phyloP scores from a whole-genome alignment of 2,113 vertebrate species.

The Oncorhynchus mykiss region DNA sequence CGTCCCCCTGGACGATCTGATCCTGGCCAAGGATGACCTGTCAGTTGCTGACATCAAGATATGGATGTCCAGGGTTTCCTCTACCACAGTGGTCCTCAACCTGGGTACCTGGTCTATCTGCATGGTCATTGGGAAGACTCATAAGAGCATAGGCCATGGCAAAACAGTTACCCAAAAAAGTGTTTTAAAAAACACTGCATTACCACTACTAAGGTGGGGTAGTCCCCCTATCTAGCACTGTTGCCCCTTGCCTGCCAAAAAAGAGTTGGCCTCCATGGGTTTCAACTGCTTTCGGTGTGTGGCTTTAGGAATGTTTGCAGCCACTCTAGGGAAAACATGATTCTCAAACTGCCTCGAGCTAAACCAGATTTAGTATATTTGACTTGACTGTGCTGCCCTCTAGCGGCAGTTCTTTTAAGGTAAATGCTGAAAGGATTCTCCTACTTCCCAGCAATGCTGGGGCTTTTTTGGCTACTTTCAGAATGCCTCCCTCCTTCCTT shows the following conservation, averaged over 20 bases:
- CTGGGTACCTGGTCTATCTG: not conserved
- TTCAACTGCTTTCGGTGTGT: too few species aligned
- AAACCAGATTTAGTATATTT: too few species aligned
- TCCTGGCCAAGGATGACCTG: constrained; percentile 96
- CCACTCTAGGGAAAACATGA: not conserved
- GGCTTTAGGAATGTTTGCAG: too few species aligned
- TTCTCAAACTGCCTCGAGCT: too few species aligned
- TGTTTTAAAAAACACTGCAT: not conserved
- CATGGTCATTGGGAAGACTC: too few species aligned
- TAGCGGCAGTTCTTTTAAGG: constrained; percentile 28
- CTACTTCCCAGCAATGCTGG: not conserved
- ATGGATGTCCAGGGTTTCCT: not conserved
- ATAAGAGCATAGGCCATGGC: too few species aligned
- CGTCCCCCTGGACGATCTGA: constrained; percentile 92
- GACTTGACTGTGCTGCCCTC: constrained; percentile 51
- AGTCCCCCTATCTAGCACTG: not conserved
- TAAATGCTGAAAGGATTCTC: not conserved
- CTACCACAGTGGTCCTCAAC: not conserved
- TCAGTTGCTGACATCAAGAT: constrained; percentile 98
- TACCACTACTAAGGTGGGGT: not conserved
- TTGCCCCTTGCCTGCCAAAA: not conserved
- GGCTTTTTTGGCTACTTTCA: not conserved
- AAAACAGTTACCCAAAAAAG: too few species aligned
- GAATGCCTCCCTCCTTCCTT: not conserved
- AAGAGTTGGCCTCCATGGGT: not conserved